Base-by-base conservation (phyloP, 2,113 vertebrate genomes). In the Odocoileus virginianus region DNA sequence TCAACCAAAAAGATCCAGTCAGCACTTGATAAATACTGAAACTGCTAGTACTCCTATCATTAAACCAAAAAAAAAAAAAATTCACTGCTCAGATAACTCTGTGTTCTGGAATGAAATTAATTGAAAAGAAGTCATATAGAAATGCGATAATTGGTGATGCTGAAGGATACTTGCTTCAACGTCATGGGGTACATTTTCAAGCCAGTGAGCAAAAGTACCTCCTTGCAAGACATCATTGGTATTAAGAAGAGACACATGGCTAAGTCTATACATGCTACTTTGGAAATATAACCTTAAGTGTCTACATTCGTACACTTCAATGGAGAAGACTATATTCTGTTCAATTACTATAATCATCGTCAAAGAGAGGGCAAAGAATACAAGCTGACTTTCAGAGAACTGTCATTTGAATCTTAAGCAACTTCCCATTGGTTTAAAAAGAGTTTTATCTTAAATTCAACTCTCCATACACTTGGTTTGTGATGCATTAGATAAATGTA, bases 281-380 rank as follows among this genome's bases (percentile, higher is more conserved):
- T 97, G 96, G 67, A 4, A 97, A 94, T 96, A 92, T 79, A 97
- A 96, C 95, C 97, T 82, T 85, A 93, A 97, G 23, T n/a, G 19
- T 97, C 97, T 98, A 96, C 91, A 95, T 98, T 98, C 92, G 94
- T 96, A 98, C 97, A 97, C 90, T 98, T 98, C 96, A 98, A 95
- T 98, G 95, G 88, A 98, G 92, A 92, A 97, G 83, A 97, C 94
- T 86, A 55, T 87, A 96, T 94, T 98, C 98, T 96, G 95, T 97
- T 98, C 98, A 98, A 97, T 98, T 99, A 97, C 98, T 98, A 58
- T 96, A 98, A 98, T 87, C 97, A 95, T 93, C 98, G 97, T 98
- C 98, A 98, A 97, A 98, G 94, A 99, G 98, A 98, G 97, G 98
- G 97, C 97, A 98, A 98, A 98, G 97, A 98, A 98, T 98, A 97